phyloP scores from a whole-genome alignment of 2,888 invertebrate species.

The Congeria kusceri region DNA sequence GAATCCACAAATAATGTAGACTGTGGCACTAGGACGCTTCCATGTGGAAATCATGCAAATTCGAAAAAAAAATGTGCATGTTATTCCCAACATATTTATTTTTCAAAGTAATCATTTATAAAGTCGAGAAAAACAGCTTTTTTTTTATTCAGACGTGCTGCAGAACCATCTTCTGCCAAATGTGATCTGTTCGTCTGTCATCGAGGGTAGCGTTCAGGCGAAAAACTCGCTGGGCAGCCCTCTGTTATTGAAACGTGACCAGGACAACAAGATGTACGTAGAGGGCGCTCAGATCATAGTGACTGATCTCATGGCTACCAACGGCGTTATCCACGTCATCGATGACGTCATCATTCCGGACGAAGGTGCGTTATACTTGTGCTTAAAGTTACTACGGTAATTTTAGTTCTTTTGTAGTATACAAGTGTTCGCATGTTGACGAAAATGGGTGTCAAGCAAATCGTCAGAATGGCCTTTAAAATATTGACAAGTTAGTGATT shows the following conservation, averaged over 20 bases:
- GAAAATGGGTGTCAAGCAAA: too few relatives aligned
- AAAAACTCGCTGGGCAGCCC: constrained; percentile 87
- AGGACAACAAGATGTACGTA: constrained; percentile 87
- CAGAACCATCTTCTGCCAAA: constrained; percentile 90
- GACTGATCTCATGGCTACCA: constrained; percentile 89
- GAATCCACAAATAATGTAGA: too few relatives aligned
- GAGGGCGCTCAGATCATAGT: constrained; percentile 87
- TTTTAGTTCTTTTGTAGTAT: too few relatives aligned
- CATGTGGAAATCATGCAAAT: too few relatives aligned
- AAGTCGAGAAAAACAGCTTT: neutral
- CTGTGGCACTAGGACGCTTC: too few relatives aligned
- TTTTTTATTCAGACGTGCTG: constrained; percentile 87
- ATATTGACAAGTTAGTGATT: too few relatives aligned
- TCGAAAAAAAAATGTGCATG: too few relatives aligned
- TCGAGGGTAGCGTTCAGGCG: constrained; percentile 87
- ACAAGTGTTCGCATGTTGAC: too few relatives aligned
- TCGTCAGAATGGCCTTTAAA: too few relatives aligned
- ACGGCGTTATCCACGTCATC: constrained; percentile 91
- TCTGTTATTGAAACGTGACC: constrained; percentile 86
- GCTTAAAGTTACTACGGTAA: too few relatives aligned
- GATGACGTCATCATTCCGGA: constrained; percentile 89
- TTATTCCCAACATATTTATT: too few relatives aligned
- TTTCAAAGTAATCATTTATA: too few relatives aligned
- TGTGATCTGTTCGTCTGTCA: constrained; percentile 88
- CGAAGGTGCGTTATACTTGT: constrained; percentile 85